Evolutionary conservation across 2,888 invertebrate genomes (phyloP).

Genomic region (Mylabris sibirica): DNA sequence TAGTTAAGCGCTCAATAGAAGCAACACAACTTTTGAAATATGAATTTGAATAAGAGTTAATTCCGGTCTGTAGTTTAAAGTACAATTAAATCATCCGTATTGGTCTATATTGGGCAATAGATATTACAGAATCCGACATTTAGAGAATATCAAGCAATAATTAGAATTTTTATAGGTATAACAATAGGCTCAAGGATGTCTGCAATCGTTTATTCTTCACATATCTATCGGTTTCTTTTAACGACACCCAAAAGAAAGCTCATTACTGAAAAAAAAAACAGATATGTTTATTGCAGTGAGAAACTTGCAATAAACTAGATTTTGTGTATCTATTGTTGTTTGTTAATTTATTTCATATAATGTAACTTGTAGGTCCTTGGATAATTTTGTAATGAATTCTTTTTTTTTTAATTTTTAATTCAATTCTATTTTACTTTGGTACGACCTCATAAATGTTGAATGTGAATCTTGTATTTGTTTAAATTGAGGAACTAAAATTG

Average conservation of each 20-base stretch:
- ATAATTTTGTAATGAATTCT: background rate
- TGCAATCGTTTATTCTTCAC: constrained; percentile 14
- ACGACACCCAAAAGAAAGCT: background rate
- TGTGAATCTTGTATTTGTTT: background rate
- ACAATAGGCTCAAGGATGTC: constrained; percentile 27
- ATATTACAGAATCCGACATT: constrained; percentile 14
- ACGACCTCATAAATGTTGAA: background rate
- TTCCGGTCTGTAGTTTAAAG: no score
- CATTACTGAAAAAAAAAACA: background rate
- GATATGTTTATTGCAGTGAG: constrained; percentile 15
- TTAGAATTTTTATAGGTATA: background rate
- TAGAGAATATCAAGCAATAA: constrained; percentile 7
- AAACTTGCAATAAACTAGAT: constrained; percentile 18
- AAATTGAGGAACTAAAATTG: no score
- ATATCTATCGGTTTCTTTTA: background rate
- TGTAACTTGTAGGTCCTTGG: background rate
- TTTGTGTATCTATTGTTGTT: constrained; percentile 12
- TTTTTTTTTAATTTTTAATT: background rate
- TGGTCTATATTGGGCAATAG: background rate
- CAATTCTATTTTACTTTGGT: background rate
- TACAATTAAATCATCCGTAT: background rate
- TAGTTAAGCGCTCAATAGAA: no score
- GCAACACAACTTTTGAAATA: background rate
- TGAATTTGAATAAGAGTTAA: no score
- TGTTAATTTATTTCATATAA: background rate